Evolutionary conservation across 2,797 vertebrate genomes (phyloP).

Genomic region (Mallotus villosus): DNA sequence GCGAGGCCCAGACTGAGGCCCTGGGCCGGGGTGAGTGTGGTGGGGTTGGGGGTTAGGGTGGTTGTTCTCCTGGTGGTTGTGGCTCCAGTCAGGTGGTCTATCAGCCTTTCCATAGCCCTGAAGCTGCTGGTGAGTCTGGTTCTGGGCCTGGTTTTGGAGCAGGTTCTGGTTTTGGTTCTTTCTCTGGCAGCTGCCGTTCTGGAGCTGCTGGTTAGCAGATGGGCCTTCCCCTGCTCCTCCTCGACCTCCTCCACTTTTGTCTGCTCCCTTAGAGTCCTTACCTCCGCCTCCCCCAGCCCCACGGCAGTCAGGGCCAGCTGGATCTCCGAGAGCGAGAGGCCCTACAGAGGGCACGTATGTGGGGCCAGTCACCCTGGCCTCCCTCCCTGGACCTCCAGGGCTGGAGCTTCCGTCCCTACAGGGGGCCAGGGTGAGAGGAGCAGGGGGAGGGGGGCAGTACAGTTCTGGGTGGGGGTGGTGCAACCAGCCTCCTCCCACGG

Average conservation of each 20-base stretch:
- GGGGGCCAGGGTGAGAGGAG: slow-evolving; percentile 64
- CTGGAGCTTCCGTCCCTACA: slow-evolving; percentile 77
- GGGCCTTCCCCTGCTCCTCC: slow-evolving; percentile 54
- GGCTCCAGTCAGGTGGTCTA: slow-evolving; percentile 82
- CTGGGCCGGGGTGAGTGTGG: slow-evolving; percentile 17
- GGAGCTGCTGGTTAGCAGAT: slow-evolving; percentile 27
- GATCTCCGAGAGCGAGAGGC: slow-evolving; percentile 74
- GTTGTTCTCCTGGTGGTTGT: slow-evolving; percentile 60
- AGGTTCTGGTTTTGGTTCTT: slow-evolving; percentile 37
- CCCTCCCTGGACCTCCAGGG: slow-evolving; percentile 67
- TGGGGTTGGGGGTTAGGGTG: slow-evolving; percentile 49
- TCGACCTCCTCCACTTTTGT: slow-evolving; percentile 55
- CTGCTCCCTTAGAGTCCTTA: slow-evolving; percentile 74
- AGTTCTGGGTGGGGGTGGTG: slow-evolving; percentile 73
- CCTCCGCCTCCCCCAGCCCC: slow-evolving; percentile 68
- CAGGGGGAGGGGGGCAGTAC: slow-evolving; percentile 72
- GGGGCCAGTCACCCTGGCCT: slow-evolving; percentile 83
- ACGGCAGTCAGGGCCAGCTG: slow-evolving; percentile 73
- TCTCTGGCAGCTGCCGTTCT: slow-evolving; percentile 71
- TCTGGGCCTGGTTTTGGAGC: slow-evolving; percentile 60
- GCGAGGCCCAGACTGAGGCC: slow-evolving; percentile 69
- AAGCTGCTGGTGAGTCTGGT: slow-evolving; percentile 66
- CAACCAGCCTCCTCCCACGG: slow-evolving; percentile 72
- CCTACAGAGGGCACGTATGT: slow-evolving; percentile 91
- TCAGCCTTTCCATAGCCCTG: slow-evolving; percentile 84